These are phyloP conservation scores for Morinoia aosen DNA, from an alignment of 2,888 invertebrate species.

Conservation along the genomic window DNA sequence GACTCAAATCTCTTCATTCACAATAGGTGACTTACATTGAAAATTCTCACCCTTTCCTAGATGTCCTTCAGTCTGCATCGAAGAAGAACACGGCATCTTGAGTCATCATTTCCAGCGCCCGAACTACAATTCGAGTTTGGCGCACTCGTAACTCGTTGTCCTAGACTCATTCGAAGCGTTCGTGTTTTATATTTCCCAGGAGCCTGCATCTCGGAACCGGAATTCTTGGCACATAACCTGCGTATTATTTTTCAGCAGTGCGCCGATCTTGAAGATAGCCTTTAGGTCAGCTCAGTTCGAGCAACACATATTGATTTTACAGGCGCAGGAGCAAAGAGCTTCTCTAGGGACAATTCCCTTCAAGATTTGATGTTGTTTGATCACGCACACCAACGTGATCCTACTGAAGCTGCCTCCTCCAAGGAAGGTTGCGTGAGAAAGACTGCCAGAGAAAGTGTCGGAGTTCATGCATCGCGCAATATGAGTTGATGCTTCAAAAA, in stretches of 20 bases:
- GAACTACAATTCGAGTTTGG: too few species aligned
- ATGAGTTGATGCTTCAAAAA: too few species aligned
- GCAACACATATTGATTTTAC: conserved; percentile 12
- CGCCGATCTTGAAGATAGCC: background rate
- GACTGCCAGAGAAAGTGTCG: background rate
- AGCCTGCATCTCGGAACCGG: background rate
- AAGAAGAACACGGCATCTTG: too few species aligned
- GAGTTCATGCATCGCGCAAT: background rate
- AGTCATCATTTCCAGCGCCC: too few species aligned
- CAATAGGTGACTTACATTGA: too few species aligned
- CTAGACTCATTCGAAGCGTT: background rate
- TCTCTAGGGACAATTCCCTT: conserved; percentile 22
- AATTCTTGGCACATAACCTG: background rate
- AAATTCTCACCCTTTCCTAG: too few species aligned
- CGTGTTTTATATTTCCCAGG: background rate
- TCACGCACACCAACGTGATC: conserved; percentile 46
- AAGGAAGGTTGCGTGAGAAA: background rate
- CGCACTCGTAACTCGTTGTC: background rate
- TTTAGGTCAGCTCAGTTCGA: background rate
- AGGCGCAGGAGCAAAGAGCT: conserved; percentile 21
- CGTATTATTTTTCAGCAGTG: background rate
- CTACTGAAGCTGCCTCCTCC: background rate
- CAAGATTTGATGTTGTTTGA: conserved; percentile 47
- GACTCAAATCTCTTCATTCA: too few species aligned
- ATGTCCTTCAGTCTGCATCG: too few species aligned